Conservation (phyloP, 2,797 vertebrate species). For the Carapus acus region DNA sequence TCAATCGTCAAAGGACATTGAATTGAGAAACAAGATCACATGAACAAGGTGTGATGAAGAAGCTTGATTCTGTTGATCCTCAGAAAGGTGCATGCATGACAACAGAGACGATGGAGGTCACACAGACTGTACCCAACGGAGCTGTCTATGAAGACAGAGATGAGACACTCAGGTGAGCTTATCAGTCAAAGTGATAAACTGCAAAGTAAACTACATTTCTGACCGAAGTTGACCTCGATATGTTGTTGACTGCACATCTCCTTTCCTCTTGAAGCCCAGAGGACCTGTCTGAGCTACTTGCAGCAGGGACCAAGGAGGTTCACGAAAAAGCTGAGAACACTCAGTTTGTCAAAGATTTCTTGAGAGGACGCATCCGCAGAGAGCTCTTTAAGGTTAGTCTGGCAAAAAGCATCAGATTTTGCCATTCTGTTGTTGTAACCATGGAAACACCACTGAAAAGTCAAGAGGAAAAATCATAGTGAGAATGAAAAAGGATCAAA, state of each 20-base stretch:
- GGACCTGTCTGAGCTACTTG: conserved; percentile 90
- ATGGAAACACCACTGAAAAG: too few species aligned
- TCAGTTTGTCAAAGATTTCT: conserved; percentile 94
- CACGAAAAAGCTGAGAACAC: conserved; percentile 92
- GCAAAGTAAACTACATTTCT: too few species aligned
- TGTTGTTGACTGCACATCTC: neutral
- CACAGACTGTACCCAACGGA: conserved; percentile 47
- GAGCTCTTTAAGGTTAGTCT: conserved; percentile 88
- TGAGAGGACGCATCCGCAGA: conserved; percentile 84
- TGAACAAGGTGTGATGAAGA: too few species aligned
- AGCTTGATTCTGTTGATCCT: too few species aligned
- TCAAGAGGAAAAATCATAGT: too few species aligned
- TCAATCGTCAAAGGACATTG: too few species aligned
- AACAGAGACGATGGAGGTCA: conserved; percentile 56
- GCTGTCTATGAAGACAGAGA: conserved; percentile 53
- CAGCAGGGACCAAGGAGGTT: conserved; percentile 90
- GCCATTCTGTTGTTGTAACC: too few species aligned
- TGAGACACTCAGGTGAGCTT: conserved; percentile 50
- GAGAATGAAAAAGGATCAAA: too few species aligned
- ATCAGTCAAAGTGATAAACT: neutral
- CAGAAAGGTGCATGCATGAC: conserved; percentile 20
- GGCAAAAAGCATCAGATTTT: too few species aligned
- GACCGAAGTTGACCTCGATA: neutral
- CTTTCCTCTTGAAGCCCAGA: conserved; percentile 68
- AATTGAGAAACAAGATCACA: too few species aligned